phyloP scores from a whole-genome alignment of 1,140 invertebrate species.

The Hylyphantes graminicola region DNA sequence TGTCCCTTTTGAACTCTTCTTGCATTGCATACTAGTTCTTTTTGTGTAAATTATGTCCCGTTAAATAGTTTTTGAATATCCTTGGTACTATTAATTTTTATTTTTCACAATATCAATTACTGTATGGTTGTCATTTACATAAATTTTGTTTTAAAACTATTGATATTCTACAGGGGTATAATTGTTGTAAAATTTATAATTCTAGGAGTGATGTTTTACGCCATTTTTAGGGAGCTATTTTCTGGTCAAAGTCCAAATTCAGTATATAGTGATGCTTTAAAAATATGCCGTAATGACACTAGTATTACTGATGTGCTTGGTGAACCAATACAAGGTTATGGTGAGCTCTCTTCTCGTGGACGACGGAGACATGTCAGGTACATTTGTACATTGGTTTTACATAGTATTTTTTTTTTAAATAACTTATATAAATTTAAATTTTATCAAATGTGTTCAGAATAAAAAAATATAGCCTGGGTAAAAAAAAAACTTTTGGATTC shows the following conservation, averaged over 20 bases:
- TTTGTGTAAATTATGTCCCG: too few species aligned
- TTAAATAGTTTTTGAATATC: too few species aligned
- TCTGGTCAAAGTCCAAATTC: conserved; percentile 86
- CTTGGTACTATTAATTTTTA: too few species aligned
- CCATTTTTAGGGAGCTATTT: conserved; percentile 86
- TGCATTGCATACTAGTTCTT: too few species aligned
- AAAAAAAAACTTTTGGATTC: too few species aligned
- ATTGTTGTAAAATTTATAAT: conserved; percentile 6
- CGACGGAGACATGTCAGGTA: conserved; percentile 76
- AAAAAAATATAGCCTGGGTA: too few species aligned
- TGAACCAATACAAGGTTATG: conserved; percentile 87
- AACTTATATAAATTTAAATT: background rate
- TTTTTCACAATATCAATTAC: too few species aligned
- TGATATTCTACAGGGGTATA: background rate
- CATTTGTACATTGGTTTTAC: conserved; percentile 65
- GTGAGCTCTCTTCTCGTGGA: conserved; percentile 83
- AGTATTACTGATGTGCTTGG: conserved; percentile 81
- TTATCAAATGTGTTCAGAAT: background rate
- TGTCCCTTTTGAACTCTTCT: too few species aligned
- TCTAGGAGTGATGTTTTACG: conserved; percentile 79
- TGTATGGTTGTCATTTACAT: too few species aligned
- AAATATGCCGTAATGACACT: conserved; percentile 78
- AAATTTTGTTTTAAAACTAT: too few species aligned
- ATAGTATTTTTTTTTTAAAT: conserved; percentile 59
- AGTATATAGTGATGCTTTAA: conserved; percentile 82